These are phyloP conservation scores for Boulengeromyrus knoepffleri DNA, from an alignment of 2,113 vertebrate species.

Conservation along the genomic window DNA sequence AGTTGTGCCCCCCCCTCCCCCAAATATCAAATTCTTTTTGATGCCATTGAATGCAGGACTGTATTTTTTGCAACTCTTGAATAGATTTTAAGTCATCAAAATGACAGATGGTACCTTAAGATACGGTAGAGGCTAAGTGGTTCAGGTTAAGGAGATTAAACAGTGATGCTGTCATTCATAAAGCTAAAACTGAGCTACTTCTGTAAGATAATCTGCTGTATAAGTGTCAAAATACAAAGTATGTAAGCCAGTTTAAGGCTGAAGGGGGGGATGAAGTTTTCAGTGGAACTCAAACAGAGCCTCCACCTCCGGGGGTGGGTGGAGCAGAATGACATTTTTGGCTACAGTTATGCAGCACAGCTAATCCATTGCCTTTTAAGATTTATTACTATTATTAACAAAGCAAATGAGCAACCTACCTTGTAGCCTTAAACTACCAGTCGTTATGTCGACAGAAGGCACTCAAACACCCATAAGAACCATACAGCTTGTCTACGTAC, in stretches of 20 bases:
- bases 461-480: neutral
- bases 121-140: neutral
- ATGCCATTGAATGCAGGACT: neutral
- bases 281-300: neutral
- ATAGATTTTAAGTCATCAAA: neutral
- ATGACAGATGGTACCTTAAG: neutral
- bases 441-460: neutral
- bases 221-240: neutral
- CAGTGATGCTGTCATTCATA: neutral
- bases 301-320: neutral
- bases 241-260: neutral
- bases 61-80: neutral
- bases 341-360: slow-evolving; percentile 36
- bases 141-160: neutral
- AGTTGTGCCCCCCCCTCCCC: neutral
- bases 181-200: neutral
- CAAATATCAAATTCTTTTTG: neutral
- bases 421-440: neutral
- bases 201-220: neutral
- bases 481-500: neutral
- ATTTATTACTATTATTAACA: slow-evolving; percentile 26
- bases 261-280: neutral
- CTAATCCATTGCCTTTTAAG: slow-evolving; percentile 27
- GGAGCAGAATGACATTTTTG: neutral
- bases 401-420: slow-evolving; percentile 33